These are phyloP conservation scores for Coelopa pilipes DNA, from an alignment of 2,888 invertebrate genomes.

Conservation along the genomic window DNA sequence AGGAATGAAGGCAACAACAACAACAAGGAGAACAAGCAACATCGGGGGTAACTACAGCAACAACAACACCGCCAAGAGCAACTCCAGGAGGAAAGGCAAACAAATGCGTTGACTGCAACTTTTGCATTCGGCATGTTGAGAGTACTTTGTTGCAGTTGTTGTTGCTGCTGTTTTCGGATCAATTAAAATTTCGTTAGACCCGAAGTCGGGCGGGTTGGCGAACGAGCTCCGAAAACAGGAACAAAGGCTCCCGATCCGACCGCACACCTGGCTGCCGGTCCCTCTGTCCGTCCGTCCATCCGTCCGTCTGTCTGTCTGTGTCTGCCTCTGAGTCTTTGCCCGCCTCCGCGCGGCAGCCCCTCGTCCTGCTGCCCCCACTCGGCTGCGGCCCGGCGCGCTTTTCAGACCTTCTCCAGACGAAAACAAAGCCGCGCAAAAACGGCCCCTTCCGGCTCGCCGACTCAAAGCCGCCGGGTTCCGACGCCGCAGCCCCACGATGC, in stretches of 20 bases:
- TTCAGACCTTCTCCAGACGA: slow-evolving; percentile 60
- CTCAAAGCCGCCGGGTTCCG: slow-evolving; percentile 58
- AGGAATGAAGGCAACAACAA: too few relatives aligned
- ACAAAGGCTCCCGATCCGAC: too few relatives aligned
- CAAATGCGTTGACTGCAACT: slow-evolving; percentile 28
- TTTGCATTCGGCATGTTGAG: neutral
- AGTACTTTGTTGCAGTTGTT: slow-evolving; percentile 20
- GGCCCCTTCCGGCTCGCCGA: slow-evolving; percentile 54
- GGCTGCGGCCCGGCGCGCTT: slow-evolving; percentile 46
- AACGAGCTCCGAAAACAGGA: too few relatives aligned
- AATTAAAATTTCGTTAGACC: slow-evolving; percentile 30
- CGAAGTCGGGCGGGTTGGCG: too few relatives aligned
- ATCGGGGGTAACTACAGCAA: slow-evolving; percentile 24
- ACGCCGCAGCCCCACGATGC: neutral
- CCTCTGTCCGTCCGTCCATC: too few relatives aligned
- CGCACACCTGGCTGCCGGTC: too few relatives aligned
- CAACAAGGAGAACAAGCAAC: slow-evolving; percentile 28
- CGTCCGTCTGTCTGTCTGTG: too few relatives aligned
- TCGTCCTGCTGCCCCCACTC: slow-evolving; percentile 21
- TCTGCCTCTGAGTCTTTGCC: too few relatives aligned
- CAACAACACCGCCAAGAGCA: too few relatives aligned
- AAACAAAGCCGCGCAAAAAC: slow-evolving; percentile 50
- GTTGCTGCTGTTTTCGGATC: slow-evolving; percentile 35
- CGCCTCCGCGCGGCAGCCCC: too few relatives aligned
- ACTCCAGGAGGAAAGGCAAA: neutral